phyloP scores from a whole-genome alignment of 2,797 vertebrate genomes.

The Lithobates sylvaticus region DNA sequence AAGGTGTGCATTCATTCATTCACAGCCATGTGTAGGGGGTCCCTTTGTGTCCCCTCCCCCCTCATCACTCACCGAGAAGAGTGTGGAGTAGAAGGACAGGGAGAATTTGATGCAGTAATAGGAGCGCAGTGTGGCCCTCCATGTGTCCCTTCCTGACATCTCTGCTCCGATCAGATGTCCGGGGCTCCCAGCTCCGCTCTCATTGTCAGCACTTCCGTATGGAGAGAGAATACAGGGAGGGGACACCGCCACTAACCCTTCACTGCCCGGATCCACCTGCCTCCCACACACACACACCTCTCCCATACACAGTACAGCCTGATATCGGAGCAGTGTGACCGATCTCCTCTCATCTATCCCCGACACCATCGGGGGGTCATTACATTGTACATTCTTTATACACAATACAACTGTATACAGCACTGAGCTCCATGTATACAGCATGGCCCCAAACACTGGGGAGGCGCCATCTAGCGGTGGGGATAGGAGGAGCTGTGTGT shows the following conservation, averaged over 20 bases:
- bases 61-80: constrained; percentile 79
- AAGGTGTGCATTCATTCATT: too few species aligned
- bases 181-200: background rate
- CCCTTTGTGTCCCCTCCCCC: too few species aligned
- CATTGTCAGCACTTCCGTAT: constrained; percentile 48
- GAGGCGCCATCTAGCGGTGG: too few species aligned
- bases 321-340: too few species aligned
- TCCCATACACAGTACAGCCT: background rate
- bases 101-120: constrained; percentile 87
- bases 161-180: constrained; percentile 8
- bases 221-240: constrained; percentile 5
- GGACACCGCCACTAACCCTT: background rate
- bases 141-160: background rate
- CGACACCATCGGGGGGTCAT: too few species aligned
- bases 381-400: too few species aligned
- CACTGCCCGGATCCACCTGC: background rate
- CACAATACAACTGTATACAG: too few species aligned
- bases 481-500: too few species aligned
- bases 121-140: constrained; percentile 64
- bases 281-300: background rate
- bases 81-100: constrained; percentile 84
- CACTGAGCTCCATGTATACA: too few species aligned
- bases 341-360: too few species aligned
- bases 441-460: too few species aligned
- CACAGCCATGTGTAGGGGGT: too few species aligned